Base-by-base conservation (phyloP, 2,113 vertebrate genomes). In the Zapus hudsonius region DNA sequence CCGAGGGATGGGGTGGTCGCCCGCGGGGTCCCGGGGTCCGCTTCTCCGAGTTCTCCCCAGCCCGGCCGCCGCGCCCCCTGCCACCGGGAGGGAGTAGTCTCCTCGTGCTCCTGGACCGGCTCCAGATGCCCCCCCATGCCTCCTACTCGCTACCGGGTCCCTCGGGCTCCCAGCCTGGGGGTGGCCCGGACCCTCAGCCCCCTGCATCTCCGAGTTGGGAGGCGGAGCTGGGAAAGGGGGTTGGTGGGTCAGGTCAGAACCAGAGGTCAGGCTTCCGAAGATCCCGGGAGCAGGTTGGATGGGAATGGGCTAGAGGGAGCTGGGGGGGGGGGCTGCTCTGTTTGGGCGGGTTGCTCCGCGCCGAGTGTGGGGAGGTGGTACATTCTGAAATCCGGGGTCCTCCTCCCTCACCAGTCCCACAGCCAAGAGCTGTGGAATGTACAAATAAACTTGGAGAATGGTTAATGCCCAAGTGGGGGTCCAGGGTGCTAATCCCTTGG, bases 401-500 rank as follows among this genome's bases (percentile, higher is more conserved):
- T 61, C 66, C 33, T 63, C 42, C 33, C 27, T 29, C 47, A 11
- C 64, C 66, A 52, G 59, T 29, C 63, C 80, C 66, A 63, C 89
- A 4, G 31, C 11, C 25, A 55, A 87, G 76, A 91, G 74, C 69
- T 87, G 88, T 93, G 96, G 95, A 97, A 97, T 95, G 92, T 94
- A 88, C 66, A 7, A 79, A n/a, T 88, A 93, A 88, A 83, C 76
- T 83, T 31, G 63, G 42, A 70, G 36, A 70, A 79, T 87, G 79
- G 91, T 83, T 95, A 93, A 96, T 94, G 92, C 94, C 83, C 90
- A 89, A 86, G 95, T 93, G 29, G 96, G 94, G 94, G 93, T 96
- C 96, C 16, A 25, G 69, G 89, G 75, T 93, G 92, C 89, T 97
- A 96, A 97, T 97, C 96, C 93, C 57, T 76, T 73, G 94, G 91